Conservation (phyloP, 2,113 vertebrate species). For the Limnothrissa miodon region DNA sequence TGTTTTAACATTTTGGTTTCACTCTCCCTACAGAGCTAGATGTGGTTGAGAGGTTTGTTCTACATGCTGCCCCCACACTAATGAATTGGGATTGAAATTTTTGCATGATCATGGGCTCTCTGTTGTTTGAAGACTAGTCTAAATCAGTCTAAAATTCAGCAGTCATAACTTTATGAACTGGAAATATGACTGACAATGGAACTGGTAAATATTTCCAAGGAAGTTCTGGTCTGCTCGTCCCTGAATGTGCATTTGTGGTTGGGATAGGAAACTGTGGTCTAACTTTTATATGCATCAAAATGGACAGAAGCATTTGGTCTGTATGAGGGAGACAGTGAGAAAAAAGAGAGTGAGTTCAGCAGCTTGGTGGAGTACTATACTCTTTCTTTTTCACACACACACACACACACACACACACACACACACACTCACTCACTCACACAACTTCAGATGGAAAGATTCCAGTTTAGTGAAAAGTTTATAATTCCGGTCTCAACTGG, state of each 20-base stretch:
- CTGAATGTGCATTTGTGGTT: neutral
- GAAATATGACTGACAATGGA: neutral
- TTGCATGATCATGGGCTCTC: neutral
- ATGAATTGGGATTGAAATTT: neutral
- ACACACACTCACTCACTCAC: neutral
- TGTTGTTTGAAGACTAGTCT: neutral
- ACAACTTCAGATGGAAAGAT: neutral
- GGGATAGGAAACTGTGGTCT: conserved; percentile 12
- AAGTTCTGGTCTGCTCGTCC: neutral
- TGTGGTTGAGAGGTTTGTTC: neutral
- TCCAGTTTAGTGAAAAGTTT: no score
- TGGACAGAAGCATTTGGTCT: neutral
- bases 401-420: neutral
- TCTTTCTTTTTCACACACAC: neutral
- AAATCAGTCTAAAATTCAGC: neutral
- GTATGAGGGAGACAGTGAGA: neutral
- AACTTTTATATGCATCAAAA: neutral
- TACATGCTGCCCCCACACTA: neutral
- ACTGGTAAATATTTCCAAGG: neutral
- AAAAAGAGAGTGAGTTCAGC: neutral
- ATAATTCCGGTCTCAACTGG: no score
- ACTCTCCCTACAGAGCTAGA: neutral
- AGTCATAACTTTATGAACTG: neutral
- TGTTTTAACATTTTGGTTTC: neutral
- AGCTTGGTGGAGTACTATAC: neutral